These are phyloP conservation scores for Oncorhynchus mykiss DNA, from an alignment of 2,113 vertebrate species.

Conservation along the genomic window DNA sequence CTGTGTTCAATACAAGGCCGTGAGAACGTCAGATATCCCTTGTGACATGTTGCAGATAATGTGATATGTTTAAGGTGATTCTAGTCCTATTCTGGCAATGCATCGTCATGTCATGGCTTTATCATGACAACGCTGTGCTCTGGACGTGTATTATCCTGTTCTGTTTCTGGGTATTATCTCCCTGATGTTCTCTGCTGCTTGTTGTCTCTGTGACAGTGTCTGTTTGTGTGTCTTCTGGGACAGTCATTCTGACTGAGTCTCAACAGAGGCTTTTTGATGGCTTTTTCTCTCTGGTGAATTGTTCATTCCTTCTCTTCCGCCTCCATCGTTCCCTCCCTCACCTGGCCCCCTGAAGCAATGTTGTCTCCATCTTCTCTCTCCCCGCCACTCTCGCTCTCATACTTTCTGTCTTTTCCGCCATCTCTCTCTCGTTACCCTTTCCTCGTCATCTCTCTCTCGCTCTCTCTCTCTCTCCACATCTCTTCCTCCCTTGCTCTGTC, in stretches of 20 bases:
- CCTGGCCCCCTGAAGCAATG: neutral
- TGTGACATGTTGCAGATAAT: no score
- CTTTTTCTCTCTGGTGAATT: slow-evolving; percentile 21
- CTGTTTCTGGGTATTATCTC: no score
- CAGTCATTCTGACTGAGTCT: neutral
- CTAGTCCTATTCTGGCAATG: no score
- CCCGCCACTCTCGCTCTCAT: slow-evolving; percentile 17
- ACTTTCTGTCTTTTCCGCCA: slow-evolving; percentile 6
- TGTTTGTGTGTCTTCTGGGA: neutral
- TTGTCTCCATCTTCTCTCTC: slow-evolving; percentile 11
- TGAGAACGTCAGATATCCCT: no score
- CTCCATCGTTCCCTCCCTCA: slow-evolving; percentile 12
- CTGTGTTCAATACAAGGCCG: no score
- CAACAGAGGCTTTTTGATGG: neutral
- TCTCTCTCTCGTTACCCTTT: neutral
- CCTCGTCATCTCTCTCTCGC: slow-evolving; percentile 3
- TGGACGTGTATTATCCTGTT: no score
- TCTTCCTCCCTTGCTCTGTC: slow-evolving; percentile 12
- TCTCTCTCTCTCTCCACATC: slow-evolving; percentile 10
- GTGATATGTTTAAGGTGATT: no score
- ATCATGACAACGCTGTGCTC: no score
- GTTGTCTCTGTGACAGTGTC: neutral
- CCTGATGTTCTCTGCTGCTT: no score
- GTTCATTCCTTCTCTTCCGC: slow-evolving; percentile 15
- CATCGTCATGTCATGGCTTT: no score